Conservation (phyloP, 92 coral and sea anemone species). For the Nematostella vectensis region DNA sequence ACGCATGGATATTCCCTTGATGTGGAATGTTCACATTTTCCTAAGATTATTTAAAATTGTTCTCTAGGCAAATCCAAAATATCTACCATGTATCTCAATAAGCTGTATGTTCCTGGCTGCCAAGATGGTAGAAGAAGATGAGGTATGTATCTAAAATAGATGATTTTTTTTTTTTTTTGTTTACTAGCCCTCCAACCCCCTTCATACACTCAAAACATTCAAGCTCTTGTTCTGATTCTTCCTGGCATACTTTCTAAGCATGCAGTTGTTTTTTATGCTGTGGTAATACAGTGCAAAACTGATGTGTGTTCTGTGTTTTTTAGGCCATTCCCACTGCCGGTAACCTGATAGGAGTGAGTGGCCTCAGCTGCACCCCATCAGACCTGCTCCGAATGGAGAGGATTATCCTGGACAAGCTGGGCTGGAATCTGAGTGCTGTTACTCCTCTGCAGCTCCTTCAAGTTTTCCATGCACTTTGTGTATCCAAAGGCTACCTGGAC, state of each 20-base stretch:
- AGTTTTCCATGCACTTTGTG: constrained; percentile 84
- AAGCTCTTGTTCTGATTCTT: no score
- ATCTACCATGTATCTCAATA: constrained; percentile 87
- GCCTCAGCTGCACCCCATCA: constrained; percentile 84
- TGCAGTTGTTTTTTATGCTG: no score
- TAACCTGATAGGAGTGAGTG: constrained; percentile 83
- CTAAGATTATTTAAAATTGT: not conserved
- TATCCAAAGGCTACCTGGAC: constrained; percentile 78
- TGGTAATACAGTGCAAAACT: no score
- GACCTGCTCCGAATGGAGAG: constrained; percentile 97
- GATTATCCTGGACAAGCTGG: constrained; percentile 82
- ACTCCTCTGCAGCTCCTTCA: constrained; percentile 90
- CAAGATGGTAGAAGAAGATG: constrained; percentile 97
- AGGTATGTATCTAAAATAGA: constrained; percentile 56
- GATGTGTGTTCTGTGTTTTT: no score
- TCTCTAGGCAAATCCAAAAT: constrained; percentile 80
- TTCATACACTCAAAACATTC: no score
- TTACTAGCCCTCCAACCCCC: no score
- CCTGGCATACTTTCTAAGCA: no score
- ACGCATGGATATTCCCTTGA: no score
- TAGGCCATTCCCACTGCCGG: constrained; percentile 81
- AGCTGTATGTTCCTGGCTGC: constrained; percentile 93
- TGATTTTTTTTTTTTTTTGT: not conserved
- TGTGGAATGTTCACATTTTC: not conserved
- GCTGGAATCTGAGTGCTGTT: constrained; percentile 85